Evolutionary conservation across 2,113 vertebrate species (phyloP), one percentile per base, ranked within the genome.

Genomic region (Poeciliopsis turrubarensis): DNA sequence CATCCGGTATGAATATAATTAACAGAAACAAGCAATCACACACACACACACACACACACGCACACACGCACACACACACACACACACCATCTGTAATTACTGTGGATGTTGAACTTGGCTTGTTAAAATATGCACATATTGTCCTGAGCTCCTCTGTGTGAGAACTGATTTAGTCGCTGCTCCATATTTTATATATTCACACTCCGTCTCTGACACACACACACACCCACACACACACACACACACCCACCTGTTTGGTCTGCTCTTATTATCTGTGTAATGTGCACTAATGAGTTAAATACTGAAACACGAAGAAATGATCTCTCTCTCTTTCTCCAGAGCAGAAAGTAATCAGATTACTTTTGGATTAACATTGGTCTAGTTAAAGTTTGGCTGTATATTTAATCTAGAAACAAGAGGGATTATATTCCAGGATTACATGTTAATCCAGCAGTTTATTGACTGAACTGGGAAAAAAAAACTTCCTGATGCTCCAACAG

Each of bases 51-150:
- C 17, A 51, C 47, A 51, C 47, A 25, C 47, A 11, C 34, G 11
- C 34, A 37, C 15, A 19, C 17, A 51, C 47, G 25, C 47, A 54
- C 19, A 54, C 51, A 54, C 51, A 54, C 51, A 25, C 19, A 57
- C 51, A 57, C 51, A 57, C 22, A n/a, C 51, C 51, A 57, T 57
- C 51, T 57, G 51, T 57, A 57, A 57, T 57, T 57, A 11, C 51
- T 57, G 25, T 54, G 47, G 47, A 8, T 54, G 47, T 54, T 54
- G 47, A 54, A 19, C 22, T 54, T 54, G 19, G 19, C 51, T 57
- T n/a, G 51, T 57, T 57, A 57, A 57, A 57, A 57, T 57, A 57
- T 57, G 51, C 51, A 57, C 51, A 57, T n/a, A 25, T 57, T 57
- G 51, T 57, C 7, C 22, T 57, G 51, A 10, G 51, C 51, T 9